A percentile compares a stretch with the other conserved stretches of the same genome.
Conservation (phyloP, 2,797 vertebrate genomes). For the Catharus ustulatus region DNA sequence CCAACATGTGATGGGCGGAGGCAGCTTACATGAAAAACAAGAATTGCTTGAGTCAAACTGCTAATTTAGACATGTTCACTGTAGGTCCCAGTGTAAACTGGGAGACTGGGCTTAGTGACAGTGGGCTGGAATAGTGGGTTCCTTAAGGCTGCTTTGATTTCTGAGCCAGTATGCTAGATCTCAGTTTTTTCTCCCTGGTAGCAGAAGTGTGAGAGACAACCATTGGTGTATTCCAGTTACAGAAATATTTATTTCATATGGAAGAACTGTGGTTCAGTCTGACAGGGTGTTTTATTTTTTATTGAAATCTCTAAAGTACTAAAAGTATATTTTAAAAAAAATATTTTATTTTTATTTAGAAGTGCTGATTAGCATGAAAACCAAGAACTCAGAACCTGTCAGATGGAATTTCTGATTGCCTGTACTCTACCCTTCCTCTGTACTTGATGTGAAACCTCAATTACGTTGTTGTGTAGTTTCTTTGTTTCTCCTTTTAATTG, state of each 20-base stretch:
- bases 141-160: background rate
- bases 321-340: background rate
- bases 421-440: background rate
- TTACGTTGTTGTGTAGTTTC: background rate
- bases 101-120: background rate
- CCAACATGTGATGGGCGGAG: background rate
- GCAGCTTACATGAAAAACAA: background rate
- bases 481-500: background rate
- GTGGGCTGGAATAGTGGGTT: background rate
- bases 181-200: background rate
- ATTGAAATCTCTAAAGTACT: background rate
- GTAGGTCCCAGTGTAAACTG: background rate
- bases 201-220: background rate
- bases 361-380: background rate
- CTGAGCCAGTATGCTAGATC: background rate
- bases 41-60: background rate
- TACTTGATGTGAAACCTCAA: background rate
- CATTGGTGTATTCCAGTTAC: background rate
- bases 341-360: background rate
- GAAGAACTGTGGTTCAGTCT: background rate
- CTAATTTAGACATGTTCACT: background rate
- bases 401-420: background rate
- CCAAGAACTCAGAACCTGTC: background rate
- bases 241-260: background rate
- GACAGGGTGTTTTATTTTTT: background rate